These are phyloP conservation scores for Azemiops feae DNA, from an alignment of 2,113 vertebrate species.

Conservation along the genomic window DNA sequence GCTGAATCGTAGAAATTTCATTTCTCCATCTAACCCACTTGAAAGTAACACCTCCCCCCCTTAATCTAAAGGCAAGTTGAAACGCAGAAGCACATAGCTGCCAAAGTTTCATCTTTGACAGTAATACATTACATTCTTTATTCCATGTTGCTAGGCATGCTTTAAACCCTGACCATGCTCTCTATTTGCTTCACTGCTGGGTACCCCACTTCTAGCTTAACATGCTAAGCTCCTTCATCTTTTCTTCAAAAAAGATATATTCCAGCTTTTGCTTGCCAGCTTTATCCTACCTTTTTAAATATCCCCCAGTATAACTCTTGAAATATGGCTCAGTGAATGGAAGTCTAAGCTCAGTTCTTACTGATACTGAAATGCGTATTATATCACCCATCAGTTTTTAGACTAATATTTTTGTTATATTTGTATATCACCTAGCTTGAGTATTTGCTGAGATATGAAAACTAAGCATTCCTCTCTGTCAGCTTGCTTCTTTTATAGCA, in stretches of 20 bases:
- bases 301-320: neutral
- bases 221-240: neutral
- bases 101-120: no score
- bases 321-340: neutral
- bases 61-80: no score
- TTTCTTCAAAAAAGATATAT: neutral
- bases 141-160: neutral
- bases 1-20: no score
- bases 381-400: neutral
- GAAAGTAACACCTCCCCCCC: no score
- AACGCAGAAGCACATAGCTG: no score
- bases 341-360: neutral
- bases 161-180: neutral
- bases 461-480: conserved; percentile 35
- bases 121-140: neutral
- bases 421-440: conserved; percentile 37
- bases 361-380: neutral
- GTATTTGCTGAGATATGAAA: conserved; percentile 40
- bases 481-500: conserved; percentile 23
- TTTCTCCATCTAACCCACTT: no score
- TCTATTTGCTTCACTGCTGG: neutral
- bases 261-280: neutral
- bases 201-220: neutral
- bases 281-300: neutral
- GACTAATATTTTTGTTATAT: conserved; percentile 17